Conservation (phyloP, 2,888 invertebrate species). For the Blastobasis lacticolella region DNA sequence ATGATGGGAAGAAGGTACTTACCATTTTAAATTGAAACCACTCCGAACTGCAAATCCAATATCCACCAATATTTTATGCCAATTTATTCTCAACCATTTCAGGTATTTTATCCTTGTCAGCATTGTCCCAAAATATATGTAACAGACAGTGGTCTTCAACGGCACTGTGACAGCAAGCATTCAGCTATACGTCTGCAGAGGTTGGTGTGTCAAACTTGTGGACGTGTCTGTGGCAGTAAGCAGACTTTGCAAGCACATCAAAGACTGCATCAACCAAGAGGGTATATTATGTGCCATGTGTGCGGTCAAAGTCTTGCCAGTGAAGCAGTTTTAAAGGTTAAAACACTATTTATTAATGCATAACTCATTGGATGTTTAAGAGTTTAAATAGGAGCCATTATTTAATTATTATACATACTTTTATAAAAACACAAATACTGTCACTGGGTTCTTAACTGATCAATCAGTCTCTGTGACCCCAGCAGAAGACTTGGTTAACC, state of each 20-base stretch:
- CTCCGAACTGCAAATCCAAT: not conserved
- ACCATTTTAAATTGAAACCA: not conserved
- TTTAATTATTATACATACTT: no score
- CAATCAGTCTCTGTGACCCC: no score
- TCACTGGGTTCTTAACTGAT: no score
- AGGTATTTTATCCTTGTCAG: not conserved
- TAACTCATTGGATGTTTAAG: no score
- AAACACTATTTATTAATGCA: no score
- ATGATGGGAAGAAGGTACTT: slow-evolving; percentile 53
- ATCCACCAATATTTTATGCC: not conserved
- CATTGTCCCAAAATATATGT: not conserved
- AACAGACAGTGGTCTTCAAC: slow-evolving; percentile 33
- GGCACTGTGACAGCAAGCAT: slow-evolving; percentile 50
- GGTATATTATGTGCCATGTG: slow-evolving; percentile 46
- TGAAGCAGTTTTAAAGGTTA: slow-evolving; percentile 25
- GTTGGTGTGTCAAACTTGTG: slow-evolving; percentile 46
- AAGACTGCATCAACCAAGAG: slow-evolving; percentile 31
- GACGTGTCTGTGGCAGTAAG: slow-evolving; percentile 47
- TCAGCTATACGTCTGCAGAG: slow-evolving; percentile 33
- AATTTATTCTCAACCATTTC: not conserved
- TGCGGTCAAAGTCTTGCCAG: slow-evolving; percentile 54
- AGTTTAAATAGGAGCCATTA: no score
- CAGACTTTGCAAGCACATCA: slow-evolving; percentile 47
- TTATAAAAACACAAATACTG: no score
- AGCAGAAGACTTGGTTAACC: no score